Base-by-base conservation (phyloP, 23 tunicate species). In the Aplidium turbinatum region DNA sequence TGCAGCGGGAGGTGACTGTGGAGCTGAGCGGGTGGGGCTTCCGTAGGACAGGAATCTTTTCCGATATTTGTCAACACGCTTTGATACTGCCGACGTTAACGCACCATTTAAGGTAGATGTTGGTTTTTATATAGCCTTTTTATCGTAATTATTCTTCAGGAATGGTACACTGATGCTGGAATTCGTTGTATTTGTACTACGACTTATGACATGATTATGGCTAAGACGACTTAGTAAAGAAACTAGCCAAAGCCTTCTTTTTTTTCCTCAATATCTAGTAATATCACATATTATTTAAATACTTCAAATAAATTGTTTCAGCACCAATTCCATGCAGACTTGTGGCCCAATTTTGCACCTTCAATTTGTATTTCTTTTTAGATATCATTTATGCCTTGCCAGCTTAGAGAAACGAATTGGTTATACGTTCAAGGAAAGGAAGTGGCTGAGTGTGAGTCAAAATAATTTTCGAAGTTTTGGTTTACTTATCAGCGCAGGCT, bases 31-130 rank as follows among this genome's bases (percentile, higher is more conserved):
- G 96, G 47, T 48, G 68, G 30, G 95, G 95, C 18, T 95, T 95
- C 57, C 89, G 96, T 33, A 66, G 86, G 53, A 95, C 99, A 39
- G 99, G 99, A 16, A 82, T 95, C 40, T 88, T 24, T 42, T 76
- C 99, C 13, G 99, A 95, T 60, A 80, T 95, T 38, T 90, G 96
- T 42, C 96, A 88, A 42, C 93, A 84, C 48, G 96, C 96, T 31
- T 51, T 95, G 0, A 36, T 95, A 31, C 87, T 95, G 0, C 99
- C 99, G 1, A 96, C 89, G 51, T 71, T 95, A 19, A 95, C 96
- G 25, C 99, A 95, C 58, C 99, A 95, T 62, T 26, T 95, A 13
- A 61, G 93, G 93, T 79, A 38, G 6, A 16, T 7, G 63, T 56
- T 56, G 24, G 63, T 16, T 19, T 56, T 20, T 16, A 16, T 56